Percentiles rank a stretch among this genome's conserved stretches.
These are phyloP conservation scores for Nothocercus julius DNA, from an alignment of 2,113 vertebrate species.

Conservation along the genomic window DNA sequence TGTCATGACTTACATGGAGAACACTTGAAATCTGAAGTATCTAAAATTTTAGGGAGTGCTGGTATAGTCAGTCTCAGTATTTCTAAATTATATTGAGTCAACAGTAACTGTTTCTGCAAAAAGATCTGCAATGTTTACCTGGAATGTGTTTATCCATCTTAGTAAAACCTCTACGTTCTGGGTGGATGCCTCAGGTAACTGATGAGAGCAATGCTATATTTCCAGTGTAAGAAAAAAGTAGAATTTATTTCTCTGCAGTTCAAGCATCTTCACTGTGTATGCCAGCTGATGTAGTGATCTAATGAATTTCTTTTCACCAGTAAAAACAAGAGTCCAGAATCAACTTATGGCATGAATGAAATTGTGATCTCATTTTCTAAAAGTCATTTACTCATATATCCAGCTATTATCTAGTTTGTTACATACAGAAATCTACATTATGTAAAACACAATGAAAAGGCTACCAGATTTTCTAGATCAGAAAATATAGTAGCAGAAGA, in stretches of 20 bases:
- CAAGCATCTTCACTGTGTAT: background rate
- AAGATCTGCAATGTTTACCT: background rate
- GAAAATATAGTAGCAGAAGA: background rate
- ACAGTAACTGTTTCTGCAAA: background rate
- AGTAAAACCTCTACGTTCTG: background rate
- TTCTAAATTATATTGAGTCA: background rate
- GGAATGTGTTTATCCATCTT: background rate
- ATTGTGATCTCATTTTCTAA: background rate
- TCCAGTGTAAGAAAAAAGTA: background rate
- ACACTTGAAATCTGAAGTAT: background rate
- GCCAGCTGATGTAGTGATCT: background rate
- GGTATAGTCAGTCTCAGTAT: background rate
- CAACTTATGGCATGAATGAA: background rate
- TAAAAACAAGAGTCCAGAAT: background rate
- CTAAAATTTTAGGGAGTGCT: background rate
- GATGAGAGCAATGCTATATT: background rate
- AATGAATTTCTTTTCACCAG: background rate
- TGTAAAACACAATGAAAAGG: background rate
- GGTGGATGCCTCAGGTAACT: background rate
- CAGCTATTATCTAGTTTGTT: background rate
- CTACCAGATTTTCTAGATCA: background rate
- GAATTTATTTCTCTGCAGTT: background rate
- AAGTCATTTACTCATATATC: background rate
- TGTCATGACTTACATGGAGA: background rate
- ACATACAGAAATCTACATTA: background rate